Base-by-base conservation (phyloP, 1,140 invertebrate species). In the Pogonomyrmex californicus region DNA sequence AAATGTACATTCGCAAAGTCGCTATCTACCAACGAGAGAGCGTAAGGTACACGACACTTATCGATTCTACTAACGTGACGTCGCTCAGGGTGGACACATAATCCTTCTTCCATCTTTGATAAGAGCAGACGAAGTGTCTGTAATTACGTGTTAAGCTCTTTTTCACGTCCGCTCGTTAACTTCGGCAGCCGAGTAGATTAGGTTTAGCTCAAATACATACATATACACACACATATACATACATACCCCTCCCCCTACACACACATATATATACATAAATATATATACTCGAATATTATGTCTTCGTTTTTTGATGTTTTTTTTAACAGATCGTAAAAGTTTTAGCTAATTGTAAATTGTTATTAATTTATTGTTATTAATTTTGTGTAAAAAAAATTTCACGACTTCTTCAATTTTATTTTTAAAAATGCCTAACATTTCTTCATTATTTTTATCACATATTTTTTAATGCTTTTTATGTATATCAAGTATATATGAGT, bases 141-240 rank as follows among this genome's bases (percentile, higher is more conserved):
- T 85, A 85, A 89, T 89, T 85, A 68, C 54, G 23, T 36, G 54
- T 78, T 83, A 83, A 89, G 54, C 58, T 75, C 71, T 71, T 82
- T 44, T 56, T 86, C 58, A 62, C 17, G 23, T 33, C n/a, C 30
- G 17, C 6, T 56, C 12, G 17, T 47, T 49, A 41, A 17, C 60
- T 71, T 58, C 17, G 47, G 17, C 23, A 5, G n/a, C 5, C 1
- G 3, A 1, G 12, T 71, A 54, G 76, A 89, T 65, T 76, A 44
- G 68, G 68, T 86, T 62, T 56, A 36, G 41, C 44, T 41, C 49
- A n/a, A 7, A 36, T 12, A 6, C 30, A 14, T 51, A 30, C 17
- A 4, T 49, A 0, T 14, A 23, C 23, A 23, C 23, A 23, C 23
- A 23, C 23, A 23, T 23, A 23, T 23, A 23, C 23, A 23, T 23